A percentile compares a stretch with the other conserved stretches of the same genome.
phyloP scores from a whole-genome alignment of 2,888 invertebrate species.

The Watsonalla binaria region DNA sequence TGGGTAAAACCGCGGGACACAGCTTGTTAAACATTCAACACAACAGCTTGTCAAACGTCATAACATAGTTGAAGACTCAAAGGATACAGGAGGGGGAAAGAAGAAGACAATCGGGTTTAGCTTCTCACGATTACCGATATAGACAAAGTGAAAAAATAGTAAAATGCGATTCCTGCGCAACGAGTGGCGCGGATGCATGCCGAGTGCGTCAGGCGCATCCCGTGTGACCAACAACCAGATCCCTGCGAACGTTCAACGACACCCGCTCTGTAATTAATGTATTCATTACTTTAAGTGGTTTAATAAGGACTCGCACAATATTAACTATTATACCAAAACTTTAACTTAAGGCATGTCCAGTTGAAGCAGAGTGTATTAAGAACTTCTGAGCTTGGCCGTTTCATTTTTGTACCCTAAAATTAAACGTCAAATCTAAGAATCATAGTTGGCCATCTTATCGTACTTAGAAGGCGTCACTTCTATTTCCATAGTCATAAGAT shows the following conservation, averaged over 20 bases:
- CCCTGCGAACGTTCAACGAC: conserved; percentile 18
- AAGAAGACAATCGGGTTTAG: conserved; percentile 44
- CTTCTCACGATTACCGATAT: conserved; percentile 65
- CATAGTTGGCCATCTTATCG: too few species aligned
- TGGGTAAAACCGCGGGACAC: too few species aligned
- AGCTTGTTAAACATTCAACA: too few species aligned
- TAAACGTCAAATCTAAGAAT: too few species aligned
- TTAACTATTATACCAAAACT: not conserved
- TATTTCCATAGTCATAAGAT: too few species aligned
- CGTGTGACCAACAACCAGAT: conserved; percentile 59
- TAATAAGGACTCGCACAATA: not conserved
- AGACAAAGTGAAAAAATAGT: conserved; percentile 48
- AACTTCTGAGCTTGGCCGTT: too few species aligned
- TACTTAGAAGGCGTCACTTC: too few species aligned
- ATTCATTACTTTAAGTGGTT: conserved; percentile 3
- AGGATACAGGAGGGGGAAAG: conserved; percentile 18
- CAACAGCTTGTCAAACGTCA: conserved; percentile 30
- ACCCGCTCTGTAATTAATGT: conserved; percentile 18
- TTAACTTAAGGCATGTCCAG: too few species aligned
- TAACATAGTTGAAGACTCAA: conserved; percentile 25
- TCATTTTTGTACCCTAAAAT: too few species aligned
- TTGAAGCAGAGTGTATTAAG: too few species aligned
- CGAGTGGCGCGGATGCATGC: conserved; percentile 42
- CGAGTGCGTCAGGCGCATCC: conserved; percentile 44
- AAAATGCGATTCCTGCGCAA: conserved; percentile 53